These are phyloP conservation scores for Gallinago stenura DNA, from an alignment of 2,797 vertebrate species.

Conservation along the genomic window DNA sequence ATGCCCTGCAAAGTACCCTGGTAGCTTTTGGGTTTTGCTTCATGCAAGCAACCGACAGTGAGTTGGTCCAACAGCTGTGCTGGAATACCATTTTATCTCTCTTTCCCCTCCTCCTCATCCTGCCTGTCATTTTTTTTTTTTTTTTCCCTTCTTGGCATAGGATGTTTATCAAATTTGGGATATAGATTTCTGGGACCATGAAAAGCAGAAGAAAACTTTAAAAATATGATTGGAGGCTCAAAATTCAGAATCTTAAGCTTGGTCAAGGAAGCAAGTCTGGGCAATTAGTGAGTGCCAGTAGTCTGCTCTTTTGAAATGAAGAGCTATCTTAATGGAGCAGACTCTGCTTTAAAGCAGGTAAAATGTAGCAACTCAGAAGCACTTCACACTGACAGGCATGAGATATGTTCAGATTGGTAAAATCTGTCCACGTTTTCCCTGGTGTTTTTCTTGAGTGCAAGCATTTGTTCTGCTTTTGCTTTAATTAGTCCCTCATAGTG, in stretches of 20 bases:
- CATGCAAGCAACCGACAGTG: background rate
- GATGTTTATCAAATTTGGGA: background rate
- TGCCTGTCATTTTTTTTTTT: background rate
- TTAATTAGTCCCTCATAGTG: slow-evolving; percentile 46
- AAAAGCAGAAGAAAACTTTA: background rate
- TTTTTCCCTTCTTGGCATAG: background rate
- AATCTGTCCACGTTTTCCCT: slow-evolving; percentile 3
- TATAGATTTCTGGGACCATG: background rate
- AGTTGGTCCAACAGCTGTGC: background rate
- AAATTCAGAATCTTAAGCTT: background rate
- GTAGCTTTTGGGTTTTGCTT: background rate
- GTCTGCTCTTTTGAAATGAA: background rate
- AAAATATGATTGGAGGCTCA: background rate
- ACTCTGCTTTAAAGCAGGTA: background rate
- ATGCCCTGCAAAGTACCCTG: background rate
- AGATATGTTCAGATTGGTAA: background rate
- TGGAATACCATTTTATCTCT: fast-evolving
- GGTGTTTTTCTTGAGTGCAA: slow-evolving; percentile 14
- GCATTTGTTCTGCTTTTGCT: slow-evolving; percentile 44
- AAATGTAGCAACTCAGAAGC: background rate
- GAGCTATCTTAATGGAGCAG: slow-evolving; percentile 2
- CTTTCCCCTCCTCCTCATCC: background rate
- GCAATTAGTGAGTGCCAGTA: background rate
- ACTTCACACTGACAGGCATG: background rate
- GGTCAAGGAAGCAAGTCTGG: background rate